Evolutionary conservation across 1,140 invertebrate species (phyloP).

Genomic region (Tetramorium parvispinum): DNA sequence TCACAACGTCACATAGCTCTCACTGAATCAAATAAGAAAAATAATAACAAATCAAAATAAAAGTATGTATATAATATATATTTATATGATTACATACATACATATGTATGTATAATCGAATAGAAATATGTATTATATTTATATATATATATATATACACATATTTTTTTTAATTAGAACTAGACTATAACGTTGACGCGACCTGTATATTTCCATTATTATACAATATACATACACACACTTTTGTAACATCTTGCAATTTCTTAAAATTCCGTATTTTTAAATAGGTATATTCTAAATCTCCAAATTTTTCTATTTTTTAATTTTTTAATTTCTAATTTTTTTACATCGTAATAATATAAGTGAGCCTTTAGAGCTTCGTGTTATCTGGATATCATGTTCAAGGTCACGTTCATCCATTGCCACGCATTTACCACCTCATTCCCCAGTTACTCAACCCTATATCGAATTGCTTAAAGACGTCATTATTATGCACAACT

Average conservation of each 20-base stretch:
- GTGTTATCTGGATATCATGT: not conserved
- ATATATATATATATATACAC: not conserved
- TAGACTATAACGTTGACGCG: too few species aligned
- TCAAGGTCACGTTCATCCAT: slow-evolving; percentile 3
- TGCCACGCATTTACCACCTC: not conserved
- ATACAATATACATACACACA: not conserved
- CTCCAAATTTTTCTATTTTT: not conserved
- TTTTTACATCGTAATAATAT: not conserved
- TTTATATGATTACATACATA: not conserved
- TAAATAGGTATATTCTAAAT: not conserved
- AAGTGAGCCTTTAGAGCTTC: not conserved
- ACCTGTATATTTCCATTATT: not conserved
- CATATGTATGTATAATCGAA: not conserved
- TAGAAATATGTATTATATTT: not conserved
- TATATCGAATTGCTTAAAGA: not conserved
- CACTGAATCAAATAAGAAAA: not conserved
- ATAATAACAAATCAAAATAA: too few species aligned
- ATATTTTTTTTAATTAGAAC: not conserved
- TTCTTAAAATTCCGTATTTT: not conserved
- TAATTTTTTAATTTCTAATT: not conserved
- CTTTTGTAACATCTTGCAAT: not conserved
- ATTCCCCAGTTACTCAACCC: not conserved
- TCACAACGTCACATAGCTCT: not conserved
- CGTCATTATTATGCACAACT: not conserved
- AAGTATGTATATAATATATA: not conserved